A percentile compares a stretch with the other conserved stretches of the same genome.
These are phyloP conservation scores for Bombyx mandarina DNA, from an alignment of 1,140 invertebrate genomes.

Conservation along the genomic window DNA sequence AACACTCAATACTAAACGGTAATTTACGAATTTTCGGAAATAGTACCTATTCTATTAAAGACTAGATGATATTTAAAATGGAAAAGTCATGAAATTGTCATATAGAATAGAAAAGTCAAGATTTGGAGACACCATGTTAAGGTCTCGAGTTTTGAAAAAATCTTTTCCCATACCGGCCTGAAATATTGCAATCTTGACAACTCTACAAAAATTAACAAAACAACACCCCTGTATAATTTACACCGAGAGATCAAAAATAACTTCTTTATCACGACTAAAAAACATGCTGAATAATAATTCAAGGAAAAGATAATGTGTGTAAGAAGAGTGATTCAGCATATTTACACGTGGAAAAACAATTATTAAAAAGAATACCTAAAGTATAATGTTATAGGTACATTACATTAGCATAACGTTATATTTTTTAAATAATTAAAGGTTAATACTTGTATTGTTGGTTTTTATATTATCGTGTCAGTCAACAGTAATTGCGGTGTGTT, in stretches of 20 bases:
- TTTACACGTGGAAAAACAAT: neutral
- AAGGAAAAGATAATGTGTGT: too few species aligned
- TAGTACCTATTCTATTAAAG: too few species aligned
- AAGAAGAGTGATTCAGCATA: too few species aligned
- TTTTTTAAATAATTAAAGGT: neutral
- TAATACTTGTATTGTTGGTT: neutral
- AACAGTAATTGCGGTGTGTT: conserved; percentile 23
- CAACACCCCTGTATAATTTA: neutral
- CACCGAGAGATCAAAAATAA: neutral
- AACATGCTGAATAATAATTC: too few species aligned
- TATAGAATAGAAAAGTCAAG: neutral
- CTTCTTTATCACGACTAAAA: neutral
- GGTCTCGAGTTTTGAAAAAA: neutral
- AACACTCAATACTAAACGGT: too few species aligned
- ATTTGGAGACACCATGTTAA: neutral
- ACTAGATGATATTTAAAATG: too few species aligned
- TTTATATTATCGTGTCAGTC: conserved; percentile 18
- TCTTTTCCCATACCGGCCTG: neutral
- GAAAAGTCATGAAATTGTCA: neutral
- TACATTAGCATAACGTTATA: neutral
- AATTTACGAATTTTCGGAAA: too few species aligned
- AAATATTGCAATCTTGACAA: neutral
- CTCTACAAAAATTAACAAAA: neutral
- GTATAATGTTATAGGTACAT: neutral
- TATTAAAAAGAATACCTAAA: neutral